These are phyloP conservation scores for Athene noctua DNA, from an alignment of 2,113 vertebrate species.

Conservation along the genomic window DNA sequence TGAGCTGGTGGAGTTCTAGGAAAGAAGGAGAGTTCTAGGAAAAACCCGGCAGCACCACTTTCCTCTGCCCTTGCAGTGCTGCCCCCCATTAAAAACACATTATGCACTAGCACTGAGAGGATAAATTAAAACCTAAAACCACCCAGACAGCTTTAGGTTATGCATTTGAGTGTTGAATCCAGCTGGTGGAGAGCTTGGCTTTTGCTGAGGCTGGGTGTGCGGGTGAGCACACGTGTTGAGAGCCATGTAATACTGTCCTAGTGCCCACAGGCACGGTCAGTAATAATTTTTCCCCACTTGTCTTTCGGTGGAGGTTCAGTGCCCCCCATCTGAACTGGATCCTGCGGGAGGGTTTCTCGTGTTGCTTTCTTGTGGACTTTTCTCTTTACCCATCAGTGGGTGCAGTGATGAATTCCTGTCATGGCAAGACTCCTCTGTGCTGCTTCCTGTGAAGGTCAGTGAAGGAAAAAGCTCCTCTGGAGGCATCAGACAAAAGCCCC, in stretches of 20 bases:
- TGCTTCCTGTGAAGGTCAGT: neutral
- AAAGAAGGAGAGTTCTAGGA: constrained; percentile 45
- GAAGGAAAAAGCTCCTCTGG: neutral
- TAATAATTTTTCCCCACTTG: neutral
- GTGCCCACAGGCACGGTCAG: neutral
- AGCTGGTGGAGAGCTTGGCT: neutral
- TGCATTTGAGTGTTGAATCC: neutral
- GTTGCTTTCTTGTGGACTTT: neutral
- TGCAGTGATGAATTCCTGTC: neutral
- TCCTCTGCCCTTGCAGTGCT: neutral
- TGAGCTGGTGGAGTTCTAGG: neutral
- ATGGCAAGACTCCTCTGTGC: neutral
- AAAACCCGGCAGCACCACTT: neutral
- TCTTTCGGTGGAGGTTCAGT: neutral
- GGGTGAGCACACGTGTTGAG: neutral
- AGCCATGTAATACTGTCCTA: neutral
- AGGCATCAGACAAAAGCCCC: neutral
- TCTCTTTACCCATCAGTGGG: neutral
- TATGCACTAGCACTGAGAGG: neutral
- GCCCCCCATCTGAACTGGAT: neutral
- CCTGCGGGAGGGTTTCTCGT: neutral
- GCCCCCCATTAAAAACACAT: constrained; percentile 42
- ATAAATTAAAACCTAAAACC: constrained; percentile 36
- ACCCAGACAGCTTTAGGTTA: constrained; percentile 7
- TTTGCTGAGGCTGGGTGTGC: neutral